These are phyloP conservation scores for Nymphicus hollandicus DNA, from an alignment of 2,113 vertebrate genomes.

Conservation along the genomic window DNA sequence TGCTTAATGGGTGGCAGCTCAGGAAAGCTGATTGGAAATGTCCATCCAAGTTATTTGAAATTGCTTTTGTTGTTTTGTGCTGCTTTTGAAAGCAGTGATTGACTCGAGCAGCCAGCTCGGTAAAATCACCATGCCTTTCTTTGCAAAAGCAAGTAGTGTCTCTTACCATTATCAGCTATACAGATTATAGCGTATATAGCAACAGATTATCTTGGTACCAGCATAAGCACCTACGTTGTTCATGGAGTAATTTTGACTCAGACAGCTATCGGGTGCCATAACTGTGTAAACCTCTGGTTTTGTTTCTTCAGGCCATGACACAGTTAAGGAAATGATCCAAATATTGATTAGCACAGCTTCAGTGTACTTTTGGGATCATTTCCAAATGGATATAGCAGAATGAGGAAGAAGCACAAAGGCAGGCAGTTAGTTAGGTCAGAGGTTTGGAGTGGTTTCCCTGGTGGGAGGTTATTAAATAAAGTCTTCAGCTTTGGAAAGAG, in stretches of 20 bases:
- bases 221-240: background rate
- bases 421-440: background rate
- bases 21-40: background rate
- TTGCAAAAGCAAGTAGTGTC: background rate
- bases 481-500: constrained; percentile 1
- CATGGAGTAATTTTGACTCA: background rate
- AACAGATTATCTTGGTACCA: background rate
- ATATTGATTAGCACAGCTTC: background rate
- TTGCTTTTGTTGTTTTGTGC: background rate
- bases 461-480: background rate
- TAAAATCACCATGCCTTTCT: background rate
- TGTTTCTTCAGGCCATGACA: background rate
- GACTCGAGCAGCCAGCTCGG: background rate
- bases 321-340: background rate
- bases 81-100: background rate
- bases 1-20: background rate
- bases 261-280: background rate
- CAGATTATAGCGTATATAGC: background rate
- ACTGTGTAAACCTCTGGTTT: background rate
- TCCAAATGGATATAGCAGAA: background rate
- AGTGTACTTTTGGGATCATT: background rate
- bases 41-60: background rate
- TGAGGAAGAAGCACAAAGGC: background rate
- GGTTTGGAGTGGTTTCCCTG: background rate
- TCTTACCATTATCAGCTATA: background rate